Conservation (phyloP, 2,113 vertebrate species). For the Pedetes capensis region DNA sequence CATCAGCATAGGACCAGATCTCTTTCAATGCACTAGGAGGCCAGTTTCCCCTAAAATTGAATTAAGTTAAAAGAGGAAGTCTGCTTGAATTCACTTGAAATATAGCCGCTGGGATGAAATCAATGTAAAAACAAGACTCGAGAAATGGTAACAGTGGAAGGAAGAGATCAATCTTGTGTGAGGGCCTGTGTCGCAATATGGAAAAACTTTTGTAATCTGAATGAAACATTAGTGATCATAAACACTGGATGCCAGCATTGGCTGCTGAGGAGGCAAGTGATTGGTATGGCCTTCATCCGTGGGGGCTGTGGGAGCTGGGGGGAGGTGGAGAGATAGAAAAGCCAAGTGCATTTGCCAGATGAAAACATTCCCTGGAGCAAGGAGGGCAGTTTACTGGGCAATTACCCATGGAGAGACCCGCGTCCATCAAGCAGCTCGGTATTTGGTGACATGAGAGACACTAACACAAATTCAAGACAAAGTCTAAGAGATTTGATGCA, state of each 20-base stretch:
- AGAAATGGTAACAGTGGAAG: slow-evolving; percentile 20
- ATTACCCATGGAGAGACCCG: not conserved
- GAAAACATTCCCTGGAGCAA: not conserved
- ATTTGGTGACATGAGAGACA: not conserved
- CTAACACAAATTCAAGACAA: not conserved
- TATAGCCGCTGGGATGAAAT: slow-evolving; percentile 38
- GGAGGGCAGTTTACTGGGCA: not conserved
- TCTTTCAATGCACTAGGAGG: not conserved
- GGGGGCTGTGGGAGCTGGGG: not conserved
- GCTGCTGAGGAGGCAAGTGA: not conserved
- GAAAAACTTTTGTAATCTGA: slow-evolving; percentile 18
- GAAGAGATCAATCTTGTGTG: slow-evolving; percentile 52
- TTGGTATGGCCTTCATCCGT: not conserved
- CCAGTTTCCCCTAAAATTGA: not conserved
- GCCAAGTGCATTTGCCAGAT: not conserved
- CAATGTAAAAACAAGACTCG: slow-evolving; percentile 36
- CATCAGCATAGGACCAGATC: not conserved
- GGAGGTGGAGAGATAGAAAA: not conserved
- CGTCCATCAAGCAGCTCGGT: not conserved
- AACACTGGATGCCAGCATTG: not conserved
- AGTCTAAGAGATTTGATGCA: not conserved
- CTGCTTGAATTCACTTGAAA: slow-evolving; percentile 63
- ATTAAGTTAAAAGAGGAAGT: slow-evolving; percentile 56
- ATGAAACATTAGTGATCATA: not conserved
- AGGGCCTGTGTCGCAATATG: slow-evolving; percentile 18